These are phyloP conservation scores for Atrichornis clamosus DNA, from an alignment of 2,113 vertebrate genomes.

Conservation along the genomic window DNA sequence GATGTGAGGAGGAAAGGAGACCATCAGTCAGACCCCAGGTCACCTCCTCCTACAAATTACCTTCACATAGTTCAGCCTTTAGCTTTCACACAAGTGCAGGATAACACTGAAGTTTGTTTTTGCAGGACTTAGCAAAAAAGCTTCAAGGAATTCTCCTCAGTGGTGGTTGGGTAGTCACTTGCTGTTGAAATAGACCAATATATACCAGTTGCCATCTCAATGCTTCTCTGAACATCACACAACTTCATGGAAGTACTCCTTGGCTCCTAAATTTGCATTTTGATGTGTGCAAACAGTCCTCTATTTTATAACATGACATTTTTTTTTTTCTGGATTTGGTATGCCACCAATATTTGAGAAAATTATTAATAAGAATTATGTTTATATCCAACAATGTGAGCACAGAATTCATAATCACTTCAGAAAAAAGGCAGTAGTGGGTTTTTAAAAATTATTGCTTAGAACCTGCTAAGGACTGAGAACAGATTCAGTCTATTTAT, in stretches of 20 bases:
- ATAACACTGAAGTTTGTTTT: neutral
- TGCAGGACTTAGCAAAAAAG: neutral
- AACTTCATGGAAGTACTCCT: neutral
- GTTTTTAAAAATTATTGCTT: neutral
- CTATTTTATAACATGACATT: neutral
- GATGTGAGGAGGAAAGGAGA: neutral
- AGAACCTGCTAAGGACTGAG: neutral
- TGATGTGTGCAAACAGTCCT: neutral
- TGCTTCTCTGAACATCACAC: neutral
- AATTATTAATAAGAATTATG: neutral
- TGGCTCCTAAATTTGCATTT: neutral
- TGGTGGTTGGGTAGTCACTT: neutral
- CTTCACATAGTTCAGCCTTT: neutral
- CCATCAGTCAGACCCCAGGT: neutral
- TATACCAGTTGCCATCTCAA: neutral
- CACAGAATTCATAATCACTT: neutral
- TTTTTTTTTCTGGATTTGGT: neutral
- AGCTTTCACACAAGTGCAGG: neutral
- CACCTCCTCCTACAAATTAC: neutral
- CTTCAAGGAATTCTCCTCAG: neutral
- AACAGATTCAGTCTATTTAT: neutral
- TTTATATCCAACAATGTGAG: neutral
- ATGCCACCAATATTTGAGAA: neutral
- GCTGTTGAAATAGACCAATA: neutral
- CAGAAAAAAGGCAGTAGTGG: neutral